Base-by-base conservation (phyloP, 2,113 vertebrate genomes). In the Syrrhaptes paradoxus region DNA sequence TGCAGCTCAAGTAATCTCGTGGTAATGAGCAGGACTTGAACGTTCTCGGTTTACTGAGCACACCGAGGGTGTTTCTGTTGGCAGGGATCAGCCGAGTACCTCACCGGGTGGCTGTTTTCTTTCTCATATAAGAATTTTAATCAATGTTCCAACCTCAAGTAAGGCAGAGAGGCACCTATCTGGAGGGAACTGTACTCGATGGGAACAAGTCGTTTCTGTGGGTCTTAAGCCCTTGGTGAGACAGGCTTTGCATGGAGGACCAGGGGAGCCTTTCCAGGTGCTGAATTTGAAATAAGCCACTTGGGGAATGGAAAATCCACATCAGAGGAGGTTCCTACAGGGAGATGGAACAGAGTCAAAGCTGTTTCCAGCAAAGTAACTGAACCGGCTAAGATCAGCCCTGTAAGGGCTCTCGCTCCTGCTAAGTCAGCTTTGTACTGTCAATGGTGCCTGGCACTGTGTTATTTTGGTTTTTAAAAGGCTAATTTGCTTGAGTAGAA, bases 51-150 rank as follows among this genome's bases (percentile, higher is more conserved):
- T 94, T 89, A 43, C 66, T 68, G 87, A 13, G 17, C 61, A 10
- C 45, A 72, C 34, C 0, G 1, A 87, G 89, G 81, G 77, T 97
- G 93, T 96, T 97, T 94, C 95, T 95, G 74, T 95, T 96, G 96
- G 96, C 95, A 87, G 58, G 68, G 28, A 77, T 72, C 73, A 72
- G 61, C 55, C 3, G 3, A 77, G 68, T 72, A 61, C 77, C 87
- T 90, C 80, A n/a, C 81, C 2, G 77, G 32, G 70, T 89, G 93
- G 70, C 73, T 89, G 54, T 87, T 95, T 96, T 86, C 70, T 78
- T 85, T 96, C 81, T 65, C 28, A 36, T 31, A 9, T 52, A 89
- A 85, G 89, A 92, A 94, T 94, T 95, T 92, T 57, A 92, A 85
- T 87, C 2, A 0, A 25, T 76, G 22, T 90, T 94, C 94, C 57